Percentiles rank a stretch among this genome's conserved stretches.
These are phyloP conservation scores for Pituophis catenifer DNA, from an alignment of 2,113 vertebrate species.

Conservation along the genomic window DNA sequence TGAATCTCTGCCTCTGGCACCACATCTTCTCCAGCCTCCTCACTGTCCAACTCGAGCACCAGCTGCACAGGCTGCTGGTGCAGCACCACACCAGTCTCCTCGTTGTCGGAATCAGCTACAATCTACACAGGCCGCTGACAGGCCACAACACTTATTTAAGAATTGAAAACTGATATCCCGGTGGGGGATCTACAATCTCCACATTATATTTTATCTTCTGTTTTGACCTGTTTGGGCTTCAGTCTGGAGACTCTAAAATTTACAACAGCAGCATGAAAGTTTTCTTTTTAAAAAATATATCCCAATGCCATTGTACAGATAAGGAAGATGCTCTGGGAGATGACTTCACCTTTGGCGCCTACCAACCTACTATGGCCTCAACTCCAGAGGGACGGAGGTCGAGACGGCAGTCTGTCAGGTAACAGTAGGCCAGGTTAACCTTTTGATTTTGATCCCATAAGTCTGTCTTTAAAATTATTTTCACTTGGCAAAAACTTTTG, in stretches of 20 bases:
- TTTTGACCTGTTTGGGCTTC: not conserved
- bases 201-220: not conserved
- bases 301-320: slow-evolving; percentile 52
- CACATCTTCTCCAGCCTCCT: too few relatives aligned
- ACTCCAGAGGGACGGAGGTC: slow-evolving; percentile 68
- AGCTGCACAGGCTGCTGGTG: too few relatives aligned
- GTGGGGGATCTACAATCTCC: not conserved
- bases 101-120: too few relatives aligned
- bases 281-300: not conserved
- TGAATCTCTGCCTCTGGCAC: too few relatives aligned
- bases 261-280: not conserved
- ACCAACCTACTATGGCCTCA: slow-evolving; percentile 79
- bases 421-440: not conserved
- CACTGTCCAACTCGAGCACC: too few relatives aligned
- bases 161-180: not conserved
- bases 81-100: too few relatives aligned
- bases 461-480: not conserved
- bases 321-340: slow-evolving; percentile 60
- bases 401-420: slow-evolving; percentile 81
- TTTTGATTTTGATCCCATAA: accelerated
- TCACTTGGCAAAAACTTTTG: slow-evolving; percentile 12
- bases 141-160: not conserved
- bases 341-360: slow-evolving; percentile 80
- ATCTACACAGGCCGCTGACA: too few relatives aligned
- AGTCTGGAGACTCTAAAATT: not conserved